Base-by-base conservation (phyloP, 1,140 invertebrate species). In the Lucilia cuprina region DNA sequence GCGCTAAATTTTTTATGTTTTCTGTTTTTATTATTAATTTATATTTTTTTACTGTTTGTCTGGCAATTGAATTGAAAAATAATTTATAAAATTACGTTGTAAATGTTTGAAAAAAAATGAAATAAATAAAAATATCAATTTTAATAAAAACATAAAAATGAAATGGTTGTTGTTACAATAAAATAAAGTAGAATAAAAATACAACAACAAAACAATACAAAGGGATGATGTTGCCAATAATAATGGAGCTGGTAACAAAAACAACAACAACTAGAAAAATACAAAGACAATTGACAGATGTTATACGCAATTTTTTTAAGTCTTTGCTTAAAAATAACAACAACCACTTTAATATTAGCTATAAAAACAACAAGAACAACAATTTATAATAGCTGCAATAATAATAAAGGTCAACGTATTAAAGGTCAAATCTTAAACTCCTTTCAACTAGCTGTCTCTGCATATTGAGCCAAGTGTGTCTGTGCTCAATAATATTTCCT, bases 341-440 rank as follows among this genome's bases (percentile, higher is more conserved):
- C 55, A 60, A 60, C 55, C 10, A 41, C 41, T 8, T 41, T 41
- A 10, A 41, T 41, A 41, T 41, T 41, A 41, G 41, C 25, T 34
- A 75, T 12, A 75, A 49, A 14, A 50, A 49, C 41, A 49, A 49
- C 77, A 75, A 49, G 14, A 50, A 49, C 41, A 49, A 49, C 77
- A 35, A 77, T 14, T 8, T 41, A 80, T 80, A 80, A 50, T n/a
- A 80, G 12, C 41, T 21, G 12, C 77, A 49, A 80, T 80, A 80
- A 80, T n/a, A 80, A 49, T 80, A 80, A 80, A 80, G 77, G 77
- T 80, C 77, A 80, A 80, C 77, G 77, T 47, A 80, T 80, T 80
- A 80, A 80, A 80, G 77, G 77, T 80, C 77, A 80, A 49, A 80
- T 80, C 41, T 21, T n/a, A 80, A 80, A 49, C 49, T 35, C 34